A percentile compares a stretch with the other conserved stretches of the same genome.
Evolutionary conservation across 1,140 invertebrate genomes (phyloP).

Genomic region (Drosophila leontia): DNA sequence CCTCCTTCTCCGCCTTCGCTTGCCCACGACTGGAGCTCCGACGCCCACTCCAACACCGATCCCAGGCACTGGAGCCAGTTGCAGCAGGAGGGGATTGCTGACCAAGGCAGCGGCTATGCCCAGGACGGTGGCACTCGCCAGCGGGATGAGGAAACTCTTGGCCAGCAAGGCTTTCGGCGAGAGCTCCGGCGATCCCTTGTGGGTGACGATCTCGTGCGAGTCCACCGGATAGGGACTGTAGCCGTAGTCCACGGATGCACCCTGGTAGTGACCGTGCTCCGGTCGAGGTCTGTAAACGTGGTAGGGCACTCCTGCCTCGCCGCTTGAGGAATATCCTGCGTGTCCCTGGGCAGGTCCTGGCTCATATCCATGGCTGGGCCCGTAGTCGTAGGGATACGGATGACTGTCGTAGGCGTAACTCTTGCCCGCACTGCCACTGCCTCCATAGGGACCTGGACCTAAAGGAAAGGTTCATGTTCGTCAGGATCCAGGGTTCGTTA

Average conservation of each 20-base stretch:
- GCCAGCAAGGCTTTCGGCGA: slow-evolving; percentile 77
- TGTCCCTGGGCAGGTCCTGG: slow-evolving; percentile 43
- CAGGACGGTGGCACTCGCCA: slow-evolving; percentile 91
- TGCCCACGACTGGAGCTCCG: slow-evolving; percentile 77
- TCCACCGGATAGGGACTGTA: slow-evolving; percentile 55
- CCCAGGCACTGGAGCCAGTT: slow-evolving; percentile 88
- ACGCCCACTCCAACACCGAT: slow-evolving; percentile 85
- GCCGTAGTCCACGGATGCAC: slow-evolving; percentile 65
- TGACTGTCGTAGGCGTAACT: slow-evolving; percentile 56
- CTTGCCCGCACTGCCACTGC: slow-evolving; percentile 33
- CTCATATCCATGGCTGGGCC: slow-evolving; percentile 46
- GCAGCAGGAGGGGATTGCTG: slow-evolving; percentile 91
- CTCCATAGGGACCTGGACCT: slow-evolving; percentile 49
- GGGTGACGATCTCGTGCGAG: slow-evolving; percentile 64
- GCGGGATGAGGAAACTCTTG: slow-evolving; percentile 89
- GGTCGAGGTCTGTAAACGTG: slow-evolving; percentile 68
- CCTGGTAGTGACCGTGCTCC: slow-evolving; percentile 51
- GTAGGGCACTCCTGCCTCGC: slow-evolving; percentile 66
- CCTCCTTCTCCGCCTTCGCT: slow-evolving; percentile 71
- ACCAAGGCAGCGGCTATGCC: slow-evolving; percentile 92
- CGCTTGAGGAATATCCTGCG: slow-evolving; percentile 38
- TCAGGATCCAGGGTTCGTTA: background rate
- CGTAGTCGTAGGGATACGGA: slow-evolving; percentile 62
- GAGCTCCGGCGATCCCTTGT: slow-evolving; percentile 67
- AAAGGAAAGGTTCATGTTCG: background rate